Evolutionary conservation across 2,113 vertebrate species (phyloP).

Genomic region (Polyodon spathula): DNA sequence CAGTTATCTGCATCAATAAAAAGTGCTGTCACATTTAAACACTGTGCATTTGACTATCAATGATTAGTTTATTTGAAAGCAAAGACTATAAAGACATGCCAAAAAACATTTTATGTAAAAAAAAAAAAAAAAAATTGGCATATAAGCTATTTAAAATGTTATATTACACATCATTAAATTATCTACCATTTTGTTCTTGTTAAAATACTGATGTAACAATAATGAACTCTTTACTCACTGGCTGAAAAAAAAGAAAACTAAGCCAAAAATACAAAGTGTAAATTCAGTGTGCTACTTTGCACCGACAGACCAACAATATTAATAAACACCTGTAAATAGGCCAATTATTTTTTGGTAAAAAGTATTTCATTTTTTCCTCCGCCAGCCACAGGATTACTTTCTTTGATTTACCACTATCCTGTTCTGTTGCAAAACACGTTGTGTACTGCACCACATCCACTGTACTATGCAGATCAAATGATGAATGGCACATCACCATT

Average conservation of each 20-base stretch:
- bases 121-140: conserved; percentile 62
- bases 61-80: conserved; percentile 56
- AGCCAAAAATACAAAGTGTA: conserved; percentile 27
- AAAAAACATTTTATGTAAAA: conserved; percentile 32
- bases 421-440: too few relatives aligned
- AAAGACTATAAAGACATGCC: conserved; percentile 67
- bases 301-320: conserved; percentile 16
- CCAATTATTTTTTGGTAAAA: too few relatives aligned
- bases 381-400: too few relatives aligned
- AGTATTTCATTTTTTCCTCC: too few relatives aligned
- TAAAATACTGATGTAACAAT: conserved; percentile 50
- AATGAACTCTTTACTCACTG: conserved; percentile 28
- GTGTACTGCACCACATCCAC: too few relatives aligned
- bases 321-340: too few relatives aligned
- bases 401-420: too few relatives aligned
- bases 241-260: conserved; percentile 22
- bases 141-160: conserved; percentile 66
- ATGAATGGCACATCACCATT: too few relatives aligned
- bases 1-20: conserved; percentile 60
- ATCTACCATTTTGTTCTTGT: conserved; percentile 35
- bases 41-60: conserved; percentile 51
- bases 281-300: conserved; percentile 49
- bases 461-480: too few relatives aligned
- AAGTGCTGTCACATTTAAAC: conserved; percentile 69
- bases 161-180: conserved; percentile 66